These are phyloP conservation scores for Melanotaenia pygmaea DNA, from an alignment of 2,797 vertebrate genomes.

Conservation along the genomic window DNA sequence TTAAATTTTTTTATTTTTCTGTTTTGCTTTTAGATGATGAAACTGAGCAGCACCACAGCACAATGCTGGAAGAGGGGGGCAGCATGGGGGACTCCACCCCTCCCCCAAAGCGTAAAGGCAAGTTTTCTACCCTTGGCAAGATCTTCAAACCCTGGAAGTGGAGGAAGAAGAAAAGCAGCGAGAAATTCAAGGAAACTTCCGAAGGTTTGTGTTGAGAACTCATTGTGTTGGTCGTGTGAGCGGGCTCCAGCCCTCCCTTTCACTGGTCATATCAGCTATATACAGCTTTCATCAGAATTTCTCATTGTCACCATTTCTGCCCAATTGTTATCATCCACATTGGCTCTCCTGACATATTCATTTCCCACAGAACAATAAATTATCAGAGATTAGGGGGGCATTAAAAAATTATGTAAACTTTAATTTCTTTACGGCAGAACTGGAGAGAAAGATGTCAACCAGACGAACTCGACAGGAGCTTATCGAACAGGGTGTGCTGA, in stretches of 20 bases:
- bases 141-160: conserved; percentile 99
- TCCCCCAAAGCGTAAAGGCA: conserved; percentile 94
- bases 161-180: conserved; percentile 99
- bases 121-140: conserved; percentile 95
- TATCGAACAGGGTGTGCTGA: conserved; percentile 95
- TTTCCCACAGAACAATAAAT: conserved; percentile 32
- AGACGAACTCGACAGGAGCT: conserved; percentile 96
- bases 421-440: conserved; percentile 85
- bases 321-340: neutral
- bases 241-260: neutral
- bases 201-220: conserved; percentile 86
- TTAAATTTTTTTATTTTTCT: neutral
- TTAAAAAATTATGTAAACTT: conserved; percentile 3
- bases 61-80: conserved; percentile 85
- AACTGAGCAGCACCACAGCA: conserved; percentile 81
- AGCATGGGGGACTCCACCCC: conserved; percentile 88
- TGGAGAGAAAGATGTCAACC: conserved; percentile 99
- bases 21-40: conserved; percentile 81
- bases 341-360: conserved; percentile 14
- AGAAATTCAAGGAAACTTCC: conserved; percentile 96
- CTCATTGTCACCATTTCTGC: conserved; percentile 30
- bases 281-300: conserved; percentile 48
- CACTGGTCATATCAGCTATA: conserved; percentile 18
- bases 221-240: conserved; percentile 23
- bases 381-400: neutral